Evolutionary conservation across 1,140 invertebrate species (phyloP), one percentile per base, ranked within the genome.

Genomic region (Aphelinus certus): DNA sequence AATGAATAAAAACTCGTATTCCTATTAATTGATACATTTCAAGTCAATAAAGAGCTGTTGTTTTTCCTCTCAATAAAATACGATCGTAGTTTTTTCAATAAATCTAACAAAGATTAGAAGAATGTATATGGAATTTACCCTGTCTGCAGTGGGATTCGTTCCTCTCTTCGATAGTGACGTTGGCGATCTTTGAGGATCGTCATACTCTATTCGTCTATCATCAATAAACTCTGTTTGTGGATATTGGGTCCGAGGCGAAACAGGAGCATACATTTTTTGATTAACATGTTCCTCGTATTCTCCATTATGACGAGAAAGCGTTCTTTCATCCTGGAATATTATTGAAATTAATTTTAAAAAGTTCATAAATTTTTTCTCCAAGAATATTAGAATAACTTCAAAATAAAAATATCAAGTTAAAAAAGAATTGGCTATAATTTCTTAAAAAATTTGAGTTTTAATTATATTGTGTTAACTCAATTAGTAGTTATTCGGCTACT

Each of bases 241-340:
- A 71, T 84, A 86, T 6, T 81, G 81, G n/a, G 79, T 80, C 46
- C 83, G 80, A n/a, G 85, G 83, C 7, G 84, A 81, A n/a, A 80
- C 78, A 46, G 81, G 51, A 71, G 79, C 76, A 66, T 82, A 83
- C 60, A 77, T 63, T 51, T 81, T 80, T 63, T 85, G 83, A 74
- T 79, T 77, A 26, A 49, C 26, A 26, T 26, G 26, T 3, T 73
- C 74, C 74, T 86, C 82, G 48, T 82, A 86, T 68, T 87, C 86
- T 48, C 82, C 84, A 57, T 85, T 85, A 72, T 85, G 80, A 71
- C 83, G 76, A 62, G 80, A 77, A 51, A 69, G 75, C 49, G 81
- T 75, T 65, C 80, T 71, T 3, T 86, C 84, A 62, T 86, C 85
- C 86, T 86, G 68, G 10, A 78, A 57, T 49, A 63, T 56, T 48